A percentile compares a stretch with the other conserved stretches of the same genome.
Conservation (phyloP, 2,888 invertebrate species). For the Mythimna impura region DNA sequence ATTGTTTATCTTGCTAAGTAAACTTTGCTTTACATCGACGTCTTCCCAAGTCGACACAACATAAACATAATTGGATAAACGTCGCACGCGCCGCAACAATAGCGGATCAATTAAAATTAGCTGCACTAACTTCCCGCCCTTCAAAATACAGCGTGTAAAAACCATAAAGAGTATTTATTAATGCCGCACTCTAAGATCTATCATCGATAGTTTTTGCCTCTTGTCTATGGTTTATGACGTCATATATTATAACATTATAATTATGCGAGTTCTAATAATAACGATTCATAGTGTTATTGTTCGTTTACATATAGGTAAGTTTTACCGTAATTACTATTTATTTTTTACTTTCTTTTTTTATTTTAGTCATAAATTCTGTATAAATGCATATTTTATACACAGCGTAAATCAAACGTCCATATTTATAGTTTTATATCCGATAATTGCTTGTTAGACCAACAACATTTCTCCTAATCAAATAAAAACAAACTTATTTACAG, state of each 20-base stretch:
- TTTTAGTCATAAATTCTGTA: slow-evolving; percentile 1
- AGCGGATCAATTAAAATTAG: slow-evolving; percentile 60
- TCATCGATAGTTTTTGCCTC: slow-evolving; percentile 43
- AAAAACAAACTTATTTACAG: slow-evolving; percentile 11
- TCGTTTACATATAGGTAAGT: slow-evolving; percentile 16
- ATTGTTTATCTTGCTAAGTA: slow-evolving; percentile 27
- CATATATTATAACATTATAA: slow-evolving; percentile 6
- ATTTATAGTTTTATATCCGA: slow-evolving; percentile 25
- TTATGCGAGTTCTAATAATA: slow-evolving; percentile 5
- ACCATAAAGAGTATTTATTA: slow-evolving; percentile 43
- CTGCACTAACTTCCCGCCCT: slow-evolving; percentile 49
- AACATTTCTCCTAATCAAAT: slow-evolving; percentile 11
- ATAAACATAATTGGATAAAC: slow-evolving; percentile 61
- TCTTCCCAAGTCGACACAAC: slow-evolving; percentile 47
- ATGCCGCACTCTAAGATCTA: slow-evolving; percentile 25
- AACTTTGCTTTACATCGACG: slow-evolving; percentile 32
- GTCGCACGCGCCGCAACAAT: slow-evolving; percentile 60
- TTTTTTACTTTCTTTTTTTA: slow-evolving; percentile 2
- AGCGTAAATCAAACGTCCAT: slow-evolving; percentile 6
- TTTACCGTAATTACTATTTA: background rate
- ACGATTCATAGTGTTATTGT: slow-evolving; percentile 18
- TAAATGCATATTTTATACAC: slow-evolving; percentile 14
- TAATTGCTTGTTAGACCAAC: slow-evolving; percentile 11
- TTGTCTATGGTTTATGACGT: slow-evolving; percentile 34
- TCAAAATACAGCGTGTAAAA: slow-evolving; percentile 32